A percentile compares a stretch with the other conserved stretches of the same genome.
Conservation (phyloP, 2,888 invertebrate genomes). For the Eupithecia dodoneata region DNA sequence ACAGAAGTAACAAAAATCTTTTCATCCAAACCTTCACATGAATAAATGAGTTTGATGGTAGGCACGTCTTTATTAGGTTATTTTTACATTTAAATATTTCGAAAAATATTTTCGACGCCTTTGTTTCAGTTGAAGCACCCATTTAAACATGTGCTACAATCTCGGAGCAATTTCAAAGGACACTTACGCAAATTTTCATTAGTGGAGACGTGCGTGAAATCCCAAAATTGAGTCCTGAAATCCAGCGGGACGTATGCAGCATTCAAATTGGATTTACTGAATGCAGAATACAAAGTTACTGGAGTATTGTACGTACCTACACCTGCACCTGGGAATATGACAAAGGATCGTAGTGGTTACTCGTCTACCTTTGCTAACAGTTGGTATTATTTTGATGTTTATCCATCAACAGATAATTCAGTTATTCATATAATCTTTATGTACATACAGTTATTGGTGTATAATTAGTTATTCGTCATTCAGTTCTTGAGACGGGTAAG, state of each 20-base stretch:
- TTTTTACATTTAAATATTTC: neutral
- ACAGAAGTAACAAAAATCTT: neutral
- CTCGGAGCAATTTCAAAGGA: constrained; percentile 20
- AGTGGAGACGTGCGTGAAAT: constrained; percentile 26
- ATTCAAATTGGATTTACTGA: constrained; percentile 16
- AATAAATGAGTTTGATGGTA: neutral
- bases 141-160: constrained; percentile 12
- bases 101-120: neutral
- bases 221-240: constrained; percentile 19
- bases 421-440: too few species aligned
- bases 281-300: constrained; percentile 6
- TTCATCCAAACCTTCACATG: neutral
- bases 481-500: neutral
- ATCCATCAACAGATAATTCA: too few species aligned
- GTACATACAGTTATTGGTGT: too few species aligned
- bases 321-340: neutral
- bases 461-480: too few species aligned
- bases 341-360: neutral
- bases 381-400: neutral
- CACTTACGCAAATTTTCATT: constrained; percentile 27
- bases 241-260: constrained; percentile 14
- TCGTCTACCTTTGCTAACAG: neutral
- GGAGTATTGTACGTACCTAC: neutral
- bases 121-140: constrained; percentile 3
- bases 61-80: neutral